phyloP scores from a whole-genome alignment of 2,888 invertebrate species.

The Leptopilina drosophilae region DNA sequence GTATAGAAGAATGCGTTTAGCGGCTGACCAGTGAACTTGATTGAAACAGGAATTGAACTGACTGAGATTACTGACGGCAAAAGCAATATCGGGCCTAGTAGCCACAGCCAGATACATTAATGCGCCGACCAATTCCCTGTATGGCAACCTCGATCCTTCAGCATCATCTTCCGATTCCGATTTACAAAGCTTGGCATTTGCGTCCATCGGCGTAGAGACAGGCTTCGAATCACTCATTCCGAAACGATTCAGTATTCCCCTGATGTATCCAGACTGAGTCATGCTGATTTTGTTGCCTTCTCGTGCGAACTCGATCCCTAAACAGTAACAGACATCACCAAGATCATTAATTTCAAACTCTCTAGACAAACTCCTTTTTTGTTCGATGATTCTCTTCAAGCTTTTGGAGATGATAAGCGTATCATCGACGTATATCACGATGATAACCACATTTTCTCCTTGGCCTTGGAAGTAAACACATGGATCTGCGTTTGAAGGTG shows the following conservation, averaged over 20 bases:
- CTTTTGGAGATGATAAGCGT: background rate
- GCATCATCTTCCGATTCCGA: background rate
- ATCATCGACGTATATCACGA: conserved; percentile 37
- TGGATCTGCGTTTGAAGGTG: conserved; percentile 7
- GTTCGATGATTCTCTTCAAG: background rate
- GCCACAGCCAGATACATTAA: background rate
- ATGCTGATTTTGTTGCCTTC: conserved; percentile 40
- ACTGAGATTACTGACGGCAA: background rate
- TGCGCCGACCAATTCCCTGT: background rate
- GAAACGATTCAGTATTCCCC: conserved; percentile 46
- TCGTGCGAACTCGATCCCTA: conserved; percentile 48
- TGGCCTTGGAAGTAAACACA: conserved; percentile 30
- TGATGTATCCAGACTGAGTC: conserved; percentile 44
- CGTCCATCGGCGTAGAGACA: background rate
- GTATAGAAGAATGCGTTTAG: background rate
- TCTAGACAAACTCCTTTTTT: conserved; percentile 14
- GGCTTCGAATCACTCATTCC: conserved; percentile 44
- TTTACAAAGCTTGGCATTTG: background rate
- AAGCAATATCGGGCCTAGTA: background rate
- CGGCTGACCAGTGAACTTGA: background rate
- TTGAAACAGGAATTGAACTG: background rate
- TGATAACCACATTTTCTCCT: conserved; percentile 10
- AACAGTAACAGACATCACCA: conserved; percentile 45
- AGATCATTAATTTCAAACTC: conserved; percentile 47
- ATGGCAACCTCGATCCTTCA: background rate